Evolutionary conservation across 1,140 invertebrate genomes (phyloP), one percentile per base, ranked within the genome.

Genomic region (Drosophila sechellia): DNA sequence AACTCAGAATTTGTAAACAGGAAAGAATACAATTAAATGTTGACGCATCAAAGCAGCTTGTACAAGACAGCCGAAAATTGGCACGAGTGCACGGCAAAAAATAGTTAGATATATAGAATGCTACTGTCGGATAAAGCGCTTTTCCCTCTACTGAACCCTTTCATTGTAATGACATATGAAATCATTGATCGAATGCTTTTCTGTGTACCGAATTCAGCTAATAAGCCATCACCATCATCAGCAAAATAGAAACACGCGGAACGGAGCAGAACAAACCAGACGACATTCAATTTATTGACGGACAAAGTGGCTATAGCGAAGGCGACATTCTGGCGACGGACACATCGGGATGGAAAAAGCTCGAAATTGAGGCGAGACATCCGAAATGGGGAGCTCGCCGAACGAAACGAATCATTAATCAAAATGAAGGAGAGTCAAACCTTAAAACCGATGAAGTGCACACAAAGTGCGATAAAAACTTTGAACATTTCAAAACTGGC

Each of bases 241-340:
- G 56, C 45, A 25, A 11, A 70, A 35, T 43, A 64, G 15, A 63
- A 40, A 65, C 37, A n/a, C 13, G n/a, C 46, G 20, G 17, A 35
- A 31, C 55, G 50, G 42, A 39, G 31, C 20, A 42, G 34, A 66
- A 43, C 42, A 37, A 37, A 72, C 42, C 59, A 85, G 81, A 87
- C 78, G 70, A 81, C 79, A 85, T 87, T 85, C 77, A 85, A 87
- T 85, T 85, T 85, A 85, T 85, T 85, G 81, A 85, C 85, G 83
- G 70, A 85, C 85, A 85, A 77, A 80, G 74, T 81, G 77, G 78
- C 77, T 27, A 77, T 65, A 46, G 58, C 40, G 25, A 12, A 58
- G 72, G 72, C 71, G 78, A 64, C 77, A 37, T 59, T 77, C 58
- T 81, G 78, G 78, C 78, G 78, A 77, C 58, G 61, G 37, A 77